Conservation (phyloP, 2,113 vertebrate species). For the Prolemur simus region DNA sequence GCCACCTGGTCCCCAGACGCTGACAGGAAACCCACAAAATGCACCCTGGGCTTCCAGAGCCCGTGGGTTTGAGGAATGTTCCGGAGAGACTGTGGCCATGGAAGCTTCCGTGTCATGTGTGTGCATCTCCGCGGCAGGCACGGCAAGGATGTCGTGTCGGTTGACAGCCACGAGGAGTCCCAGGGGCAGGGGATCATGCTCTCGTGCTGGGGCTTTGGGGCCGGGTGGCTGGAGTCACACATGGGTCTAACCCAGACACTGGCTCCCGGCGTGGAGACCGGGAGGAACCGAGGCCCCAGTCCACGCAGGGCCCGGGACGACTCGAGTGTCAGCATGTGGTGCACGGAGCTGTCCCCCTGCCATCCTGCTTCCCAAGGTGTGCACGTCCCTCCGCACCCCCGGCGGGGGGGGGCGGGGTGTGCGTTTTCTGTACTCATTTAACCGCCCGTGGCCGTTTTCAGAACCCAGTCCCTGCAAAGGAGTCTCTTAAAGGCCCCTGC, state of each 20-base stretch:
- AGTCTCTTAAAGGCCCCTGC: background rate
- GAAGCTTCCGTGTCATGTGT: background rate
- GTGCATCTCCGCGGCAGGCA: background rate
- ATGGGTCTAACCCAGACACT: background rate
- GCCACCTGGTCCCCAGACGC: background rate
- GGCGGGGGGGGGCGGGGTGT: no score
- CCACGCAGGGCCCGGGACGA: background rate
- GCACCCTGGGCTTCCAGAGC: background rate
- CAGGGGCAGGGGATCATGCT: background rate
- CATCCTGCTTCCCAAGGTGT: fast-evolving
- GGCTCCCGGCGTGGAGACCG: background rate
- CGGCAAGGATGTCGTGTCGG: fast-evolving
- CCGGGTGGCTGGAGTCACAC: background rate
- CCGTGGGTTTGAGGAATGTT: background rate
- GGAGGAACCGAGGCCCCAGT: background rate
- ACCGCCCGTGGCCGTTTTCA: background rate
- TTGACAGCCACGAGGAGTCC: fast-evolving
- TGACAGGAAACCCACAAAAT: background rate
- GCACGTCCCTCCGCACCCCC: background rate
- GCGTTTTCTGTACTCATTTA: background rate
- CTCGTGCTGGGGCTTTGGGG: background rate
- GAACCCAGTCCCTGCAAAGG: background rate
- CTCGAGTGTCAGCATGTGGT: background rate
- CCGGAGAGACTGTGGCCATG: background rate
- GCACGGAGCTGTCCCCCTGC: background rate